A percentile compares a stretch with the other conserved stretches of the same genome.
Evolutionary conservation across 2,113 vertebrate genomes (phyloP).

Genomic region (Muntiacus reevesi): DNA sequence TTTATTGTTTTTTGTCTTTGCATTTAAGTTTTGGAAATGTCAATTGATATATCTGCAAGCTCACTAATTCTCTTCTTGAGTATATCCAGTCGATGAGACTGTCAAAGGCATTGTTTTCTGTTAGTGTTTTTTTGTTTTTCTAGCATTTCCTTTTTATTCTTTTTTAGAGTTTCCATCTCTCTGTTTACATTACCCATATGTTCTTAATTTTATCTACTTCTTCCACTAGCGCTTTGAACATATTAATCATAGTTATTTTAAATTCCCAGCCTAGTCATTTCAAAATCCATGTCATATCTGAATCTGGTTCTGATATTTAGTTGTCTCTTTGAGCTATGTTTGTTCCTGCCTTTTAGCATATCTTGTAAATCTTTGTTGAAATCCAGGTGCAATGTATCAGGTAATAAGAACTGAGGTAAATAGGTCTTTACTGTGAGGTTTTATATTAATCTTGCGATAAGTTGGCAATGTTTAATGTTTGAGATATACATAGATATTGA

Average conservation of each 20-base stretch:
- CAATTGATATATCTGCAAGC: not conserved
- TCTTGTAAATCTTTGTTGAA: not conserved
- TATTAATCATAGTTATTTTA: not conserved
- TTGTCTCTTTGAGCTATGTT: not conserved
- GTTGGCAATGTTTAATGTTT: not conserved
- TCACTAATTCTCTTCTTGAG: not conserved
- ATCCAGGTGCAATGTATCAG: not conserved
- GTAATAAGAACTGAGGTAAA: not conserved
- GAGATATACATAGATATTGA: not conserved
- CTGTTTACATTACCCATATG: not conserved
- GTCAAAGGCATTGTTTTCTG: not conserved
- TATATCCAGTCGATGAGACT: not conserved
- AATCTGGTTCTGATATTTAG: not conserved
- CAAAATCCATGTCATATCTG: not conserved
- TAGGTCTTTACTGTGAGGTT: not conserved
- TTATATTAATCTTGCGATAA: not conserved
- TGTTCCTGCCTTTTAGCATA: not conserved
- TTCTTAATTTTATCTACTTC: not conserved
- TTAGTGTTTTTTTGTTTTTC: not conserved
- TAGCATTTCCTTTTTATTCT: not conserved
- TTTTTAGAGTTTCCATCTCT: not conserved
- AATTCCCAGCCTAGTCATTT: not conserved
- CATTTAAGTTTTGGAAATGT: not conserved
- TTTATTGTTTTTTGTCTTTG: not conserved
- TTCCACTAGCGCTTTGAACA: not conserved